Conservation (phyloP, 2,113 vertebrate species). For the Anguilla japonica region DNA sequence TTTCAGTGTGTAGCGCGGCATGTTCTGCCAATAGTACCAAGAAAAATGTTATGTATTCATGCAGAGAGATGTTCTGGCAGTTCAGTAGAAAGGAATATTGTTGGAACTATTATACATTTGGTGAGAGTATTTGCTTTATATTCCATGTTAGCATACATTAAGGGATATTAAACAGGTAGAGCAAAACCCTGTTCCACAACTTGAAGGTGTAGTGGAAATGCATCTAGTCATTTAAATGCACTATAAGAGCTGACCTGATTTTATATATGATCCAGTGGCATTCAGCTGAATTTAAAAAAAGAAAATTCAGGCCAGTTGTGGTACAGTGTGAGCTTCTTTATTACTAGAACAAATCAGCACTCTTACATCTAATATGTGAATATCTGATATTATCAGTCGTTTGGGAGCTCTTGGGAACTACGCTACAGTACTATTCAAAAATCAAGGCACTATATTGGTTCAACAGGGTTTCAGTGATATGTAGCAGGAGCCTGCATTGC, state of each 20-base stretch:
- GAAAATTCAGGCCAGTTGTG: background rate
- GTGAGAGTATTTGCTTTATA: background rate
- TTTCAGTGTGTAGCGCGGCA: slow-evolving; percentile 39
- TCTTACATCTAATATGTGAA: background rate
- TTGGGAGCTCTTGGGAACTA: background rate
- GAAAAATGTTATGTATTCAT: slow-evolving; percentile 15
- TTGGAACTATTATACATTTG: background rate
- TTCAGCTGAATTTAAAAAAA: background rate
- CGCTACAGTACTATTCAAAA: background rate
- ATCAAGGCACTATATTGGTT: background rate
- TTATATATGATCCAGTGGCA: background rate
- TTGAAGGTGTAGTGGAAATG: background rate
- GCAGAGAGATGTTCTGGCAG: background rate
- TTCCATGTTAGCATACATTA: background rate
- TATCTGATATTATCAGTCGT: background rate
- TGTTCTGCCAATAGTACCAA: slow-evolving; percentile 42
- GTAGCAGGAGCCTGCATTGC: no score
- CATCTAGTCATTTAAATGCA: background rate
- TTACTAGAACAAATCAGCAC: background rate
- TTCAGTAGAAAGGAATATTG: background rate
- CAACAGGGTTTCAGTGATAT: no score
- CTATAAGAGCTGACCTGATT: background rate
- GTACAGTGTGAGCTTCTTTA: background rate
- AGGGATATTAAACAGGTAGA: background rate
- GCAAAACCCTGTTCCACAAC: background rate